Evolutionary conservation across 1,140 invertebrate species (phyloP), one percentile per base, ranked within the genome.

Genomic region (Phymorhynchus buccinoides): DNA sequence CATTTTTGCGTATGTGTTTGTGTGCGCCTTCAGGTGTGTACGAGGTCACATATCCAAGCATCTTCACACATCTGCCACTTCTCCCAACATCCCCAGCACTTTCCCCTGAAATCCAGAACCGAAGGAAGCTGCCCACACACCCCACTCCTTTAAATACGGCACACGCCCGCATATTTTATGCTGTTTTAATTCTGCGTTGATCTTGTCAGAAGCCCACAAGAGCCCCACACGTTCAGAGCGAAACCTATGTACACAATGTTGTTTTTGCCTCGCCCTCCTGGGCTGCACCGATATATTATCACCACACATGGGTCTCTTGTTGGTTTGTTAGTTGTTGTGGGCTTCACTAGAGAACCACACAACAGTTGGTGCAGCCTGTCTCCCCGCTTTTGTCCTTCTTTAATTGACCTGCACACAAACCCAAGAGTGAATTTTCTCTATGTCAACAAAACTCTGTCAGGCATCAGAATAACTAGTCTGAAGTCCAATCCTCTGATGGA

Each of bases 351-450:
- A 93, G 90, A 84, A 93, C 89, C 73, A 89, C 89, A 91, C 92
- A 93, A 88, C 92, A 93, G 85, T 91, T 91, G 87, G 90, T 91
- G 87, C 92, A 93, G 41, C 88, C 89, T 80, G 89, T 89, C 83
- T 93, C 92, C n/a, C 92, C 91, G 88, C 90, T 92, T 85, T 93
- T 93, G 88, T 93, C 92, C 86, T 93, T 93, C 86, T 93, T 93
- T 80, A 93, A 87, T 84, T 93, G 92, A 83, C 91, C 92, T 93
- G 89, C 68, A 90, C 87, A 85, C 84, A 87, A 85, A 39, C 3
- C 68, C 16, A 85, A 75, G 37, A 62, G 42, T 39, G 16, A 81
- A 4, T 48, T n/a, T n/a, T n/a, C n/a, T n/a, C n/a, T n/a, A n/a
- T n/a, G n/a, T n/a, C n/a, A n/a, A n/a, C n/a, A n/a, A n/a, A n/a